Base-by-base conservation (phyloP, 2,888 invertebrate genomes). In the Epistrophe grossulariae region DNA sequence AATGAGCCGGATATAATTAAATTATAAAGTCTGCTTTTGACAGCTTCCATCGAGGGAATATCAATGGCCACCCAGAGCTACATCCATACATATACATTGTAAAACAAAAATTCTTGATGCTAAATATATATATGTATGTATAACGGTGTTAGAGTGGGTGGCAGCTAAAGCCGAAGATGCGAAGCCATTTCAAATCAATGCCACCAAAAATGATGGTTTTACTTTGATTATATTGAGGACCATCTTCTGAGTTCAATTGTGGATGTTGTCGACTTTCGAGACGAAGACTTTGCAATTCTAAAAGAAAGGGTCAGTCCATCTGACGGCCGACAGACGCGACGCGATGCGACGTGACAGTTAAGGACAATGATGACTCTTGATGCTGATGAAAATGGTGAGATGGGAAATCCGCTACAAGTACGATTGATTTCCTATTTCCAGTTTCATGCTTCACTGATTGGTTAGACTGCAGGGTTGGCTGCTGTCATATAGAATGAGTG, bases 351-450 rank as follows among this genome's bases (percentile, higher is more conserved):
- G 13, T 2, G 52, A 24, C n/a, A 17, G 48, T 48, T 48, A 5
- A 48, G 48, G 38, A 35, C 62, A 24, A 31, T 55, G 68, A 35
- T 28, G 79, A 59, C 50, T 66, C 62, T 71, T 40, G 73, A 62
- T 60, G 40, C 31, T 68, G 60, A 68, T 57, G 68, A 35, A 38
- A 19, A 72, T 57, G 79, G 62, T 73, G 73, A 52, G 59, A 70
- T 64, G 71, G 87, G 79, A 83, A 72, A 87, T 87, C 87, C 87
- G 79, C 60, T 60, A 72, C 78, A 76, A 87, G 82, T 87, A 74
- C 82, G 85, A 83, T 87, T 87, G 87, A 87, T 87, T 87, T 87
- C 79, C 87, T 87, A 87, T 87, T 87, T 87, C 72, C 79, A 87
- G 87, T 79, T 87, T 83, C 76, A 83, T 83, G 83, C 87, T 83